Evolutionary conservation across 2,888 invertebrate species (phyloP).

Genomic region (Epirrita christyi): DNA sequence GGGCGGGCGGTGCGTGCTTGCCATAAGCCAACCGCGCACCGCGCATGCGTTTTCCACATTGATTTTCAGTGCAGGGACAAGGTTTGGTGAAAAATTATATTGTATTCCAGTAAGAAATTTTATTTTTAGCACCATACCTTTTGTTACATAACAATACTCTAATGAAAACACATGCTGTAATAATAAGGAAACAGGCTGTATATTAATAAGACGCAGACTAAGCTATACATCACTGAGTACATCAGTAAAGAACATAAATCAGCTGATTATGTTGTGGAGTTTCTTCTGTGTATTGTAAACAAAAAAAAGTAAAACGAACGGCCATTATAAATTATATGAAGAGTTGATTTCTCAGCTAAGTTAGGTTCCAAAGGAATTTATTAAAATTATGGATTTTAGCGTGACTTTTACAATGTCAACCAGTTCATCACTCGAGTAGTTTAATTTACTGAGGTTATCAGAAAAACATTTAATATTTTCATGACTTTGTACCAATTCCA

Average conservation of each 20-base stretch:
- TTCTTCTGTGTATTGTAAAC: conserved; percentile 5
- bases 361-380: neutral
- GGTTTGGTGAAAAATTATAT: conserved; percentile 19
- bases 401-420: neutral
- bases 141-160: neutral
- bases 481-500: neutral
- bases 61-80: conserved; percentile 69
- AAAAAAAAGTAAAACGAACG: neutral
- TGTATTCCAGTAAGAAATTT: conserved; percentile 9
- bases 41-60: conserved; percentile 72
- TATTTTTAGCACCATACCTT: conserved; percentile 24
- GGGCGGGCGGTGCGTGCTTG: conserved; percentile 16
- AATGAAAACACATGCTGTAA: neutral
- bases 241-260: conserved; percentile 2
- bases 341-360: neutral
- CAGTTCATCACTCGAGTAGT: neutral
- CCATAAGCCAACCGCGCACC: conserved; percentile 36
- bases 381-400: neutral
- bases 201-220: neutral
- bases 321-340: neutral
- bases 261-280: conserved; percentile 7
- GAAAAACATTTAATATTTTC: neutral
- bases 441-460: neutral
- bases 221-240: neutral
- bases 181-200: neutral